Conservation (phyloP, 2,888 invertebrate genomes). For the Lasioglossum leucozonium region DNA sequence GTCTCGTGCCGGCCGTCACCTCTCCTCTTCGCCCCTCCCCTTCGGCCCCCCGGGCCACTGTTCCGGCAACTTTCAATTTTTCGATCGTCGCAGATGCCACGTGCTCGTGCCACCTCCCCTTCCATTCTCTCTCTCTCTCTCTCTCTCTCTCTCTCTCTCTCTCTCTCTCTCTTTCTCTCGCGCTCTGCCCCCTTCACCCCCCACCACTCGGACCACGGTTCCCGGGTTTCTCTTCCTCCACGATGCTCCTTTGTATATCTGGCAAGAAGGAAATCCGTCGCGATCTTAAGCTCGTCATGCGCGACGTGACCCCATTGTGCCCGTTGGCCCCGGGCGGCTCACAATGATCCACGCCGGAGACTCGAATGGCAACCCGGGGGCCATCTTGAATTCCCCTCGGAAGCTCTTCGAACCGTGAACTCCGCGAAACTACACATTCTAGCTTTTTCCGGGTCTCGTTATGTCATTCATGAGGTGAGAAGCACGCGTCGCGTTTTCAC, state of each 20-base stretch:
- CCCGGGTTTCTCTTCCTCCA: conserved; percentile 39
- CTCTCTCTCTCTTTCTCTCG: no score
- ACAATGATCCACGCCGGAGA: conserved; percentile 45
- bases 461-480: neutral
- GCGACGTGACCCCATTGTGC: conserved; percentile 57
- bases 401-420: neutral
- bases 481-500: neutral
- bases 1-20: conserved; percentile 61
- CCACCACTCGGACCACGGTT: neutral
- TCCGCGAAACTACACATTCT: neutral
- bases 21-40: conserved; percentile 1
- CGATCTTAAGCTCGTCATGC: conserved; percentile 62
- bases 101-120: conserved; percentile 46
- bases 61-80: conserved; percentile 54
- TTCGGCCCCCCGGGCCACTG: neutral
- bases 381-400: neutral
- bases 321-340: neutral
- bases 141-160: neutral
- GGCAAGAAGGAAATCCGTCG: conserved; percentile 59
- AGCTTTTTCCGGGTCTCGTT: neutral
- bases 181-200: no score
- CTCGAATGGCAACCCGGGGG: neutral
- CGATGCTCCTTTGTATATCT: conserved; percentile 54
- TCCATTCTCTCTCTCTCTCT: neutral
- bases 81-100: conserved; percentile 74